These are phyloP conservation scores for Muscina levida DNA, from an alignment of 2,888 invertebrate species.

Conservation along the genomic window DNA sequence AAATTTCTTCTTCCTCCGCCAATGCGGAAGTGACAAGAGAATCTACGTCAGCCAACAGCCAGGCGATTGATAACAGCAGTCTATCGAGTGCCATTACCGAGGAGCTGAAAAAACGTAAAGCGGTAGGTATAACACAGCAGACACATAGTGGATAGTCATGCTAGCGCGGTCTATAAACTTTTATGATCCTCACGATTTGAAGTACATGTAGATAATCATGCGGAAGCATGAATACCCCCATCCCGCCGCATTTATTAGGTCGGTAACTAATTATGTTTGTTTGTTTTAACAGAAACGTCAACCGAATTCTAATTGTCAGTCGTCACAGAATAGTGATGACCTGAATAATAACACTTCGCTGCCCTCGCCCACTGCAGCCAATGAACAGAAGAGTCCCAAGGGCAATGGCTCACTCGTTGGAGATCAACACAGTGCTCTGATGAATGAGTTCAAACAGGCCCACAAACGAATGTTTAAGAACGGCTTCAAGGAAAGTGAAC, in stretches of 20 bases:
- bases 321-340: slow-evolving; percentile 16
- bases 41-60: slow-evolving; percentile 62
- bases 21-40: slow-evolving; percentile 37
- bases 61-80: slow-evolving; percentile 70
- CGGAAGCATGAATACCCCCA: too few species aligned
- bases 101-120: slow-evolving; percentile 85
- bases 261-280: background rate
- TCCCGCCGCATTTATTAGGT: background rate
- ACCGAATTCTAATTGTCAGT: slow-evolving; percentile 24
- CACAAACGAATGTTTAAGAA: slow-evolving; percentile 92
- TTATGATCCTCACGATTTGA: too few species aligned
- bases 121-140: too few species aligned
- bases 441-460: slow-evolving; percentile 94
- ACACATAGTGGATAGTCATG: too few species aligned
- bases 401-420: slow-evolving; percentile 59
- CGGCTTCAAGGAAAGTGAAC: slow-evolving; percentile 78
- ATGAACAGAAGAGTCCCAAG: slow-evolving; percentile 54
- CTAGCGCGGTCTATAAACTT: too few species aligned
- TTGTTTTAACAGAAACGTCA: slow-evolving; percentile 20
- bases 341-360: slow-evolving; percentile 2
- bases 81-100: slow-evolving; percentile 86
- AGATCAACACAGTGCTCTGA: slow-evolving; percentile 86
- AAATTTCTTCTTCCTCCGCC: background rate
- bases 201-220: background rate
- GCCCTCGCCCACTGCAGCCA: background rate